Evolutionary conservation across 2,888 invertebrate species (phyloP).

Genomic region (Cloeon dipterum): DNA sequence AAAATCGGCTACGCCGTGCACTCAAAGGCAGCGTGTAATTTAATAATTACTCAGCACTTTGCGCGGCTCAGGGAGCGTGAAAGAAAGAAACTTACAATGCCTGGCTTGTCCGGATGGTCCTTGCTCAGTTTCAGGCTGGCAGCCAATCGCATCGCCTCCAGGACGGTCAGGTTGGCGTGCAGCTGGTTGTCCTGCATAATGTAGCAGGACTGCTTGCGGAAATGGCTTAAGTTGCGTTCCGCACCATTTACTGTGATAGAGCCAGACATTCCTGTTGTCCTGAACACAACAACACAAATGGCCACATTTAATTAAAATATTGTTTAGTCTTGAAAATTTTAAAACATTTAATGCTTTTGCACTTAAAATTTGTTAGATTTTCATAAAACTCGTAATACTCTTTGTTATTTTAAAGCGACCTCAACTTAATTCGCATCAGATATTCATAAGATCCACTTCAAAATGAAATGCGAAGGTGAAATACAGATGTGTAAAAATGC

Average conservation of each 20-base stretch:
- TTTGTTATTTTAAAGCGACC: too few species aligned
- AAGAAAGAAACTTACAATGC: constrained; percentile 76
- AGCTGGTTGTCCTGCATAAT: constrained; percentile 93
- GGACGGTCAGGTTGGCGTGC: constrained; percentile 75
- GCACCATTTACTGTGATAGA: constrained; percentile 67
- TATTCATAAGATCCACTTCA: too few species aligned
- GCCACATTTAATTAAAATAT: neutral
- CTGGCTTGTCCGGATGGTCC: constrained; percentile 43
- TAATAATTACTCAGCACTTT: too few species aligned
- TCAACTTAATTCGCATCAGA: too few species aligned
- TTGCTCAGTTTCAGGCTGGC: constrained; percentile 69
- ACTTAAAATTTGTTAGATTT: too few species aligned
- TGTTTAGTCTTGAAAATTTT: too few species aligned
- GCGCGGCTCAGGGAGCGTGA: too few species aligned
- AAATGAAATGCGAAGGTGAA: too few species aligned
- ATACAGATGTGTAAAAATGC: too few species aligned
- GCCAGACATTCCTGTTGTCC: constrained; percentile 58
- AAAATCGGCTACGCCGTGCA: neutral
- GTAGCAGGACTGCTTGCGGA: constrained; percentile 83
- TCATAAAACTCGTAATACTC: too few species aligned
- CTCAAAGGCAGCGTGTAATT: neutral
- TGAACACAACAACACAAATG: constrained; percentile 17
- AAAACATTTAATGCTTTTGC: too few species aligned
- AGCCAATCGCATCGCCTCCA: constrained; percentile 85
- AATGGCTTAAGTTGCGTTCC: constrained; percentile 60